Evolutionary conservation across 2,888 invertebrate genomes (phyloP).

Genomic region (Aporophyla nigra): DNA sequence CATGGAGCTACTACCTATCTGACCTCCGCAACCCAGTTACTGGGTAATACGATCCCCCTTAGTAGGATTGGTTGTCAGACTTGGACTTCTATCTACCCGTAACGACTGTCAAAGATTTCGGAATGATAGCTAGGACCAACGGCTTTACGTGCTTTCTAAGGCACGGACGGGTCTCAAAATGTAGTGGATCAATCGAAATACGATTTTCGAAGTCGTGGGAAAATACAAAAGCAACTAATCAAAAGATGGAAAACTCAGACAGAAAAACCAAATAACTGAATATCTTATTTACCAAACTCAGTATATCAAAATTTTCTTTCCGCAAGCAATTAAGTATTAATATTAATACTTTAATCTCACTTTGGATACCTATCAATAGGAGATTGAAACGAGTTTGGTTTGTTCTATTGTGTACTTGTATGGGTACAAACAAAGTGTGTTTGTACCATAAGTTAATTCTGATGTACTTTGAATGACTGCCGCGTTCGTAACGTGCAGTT

Average conservation of each 20-base stretch:
- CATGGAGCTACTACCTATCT: too few relatives aligned
- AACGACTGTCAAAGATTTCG: too few relatives aligned
- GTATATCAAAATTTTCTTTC: constrained; percentile 26
- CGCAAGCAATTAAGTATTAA: constrained; percentile 36
- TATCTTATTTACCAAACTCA: background rate
- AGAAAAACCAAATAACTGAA: background rate
- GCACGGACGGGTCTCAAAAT: too few relatives aligned
- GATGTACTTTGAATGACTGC: constrained; percentile 40
- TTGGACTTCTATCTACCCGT: too few relatives aligned
- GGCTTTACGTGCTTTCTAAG: too few relatives aligned
- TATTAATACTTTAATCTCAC: constrained; percentile 43
- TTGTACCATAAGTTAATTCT: constrained; percentile 3
- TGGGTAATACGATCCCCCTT: too few relatives aligned
- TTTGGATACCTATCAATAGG: constrained; percentile 41
- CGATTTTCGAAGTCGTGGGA: too few relatives aligned
- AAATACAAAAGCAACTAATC: background rate
- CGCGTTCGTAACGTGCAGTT: constrained; percentile 54
- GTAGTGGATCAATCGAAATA: too few relatives aligned
- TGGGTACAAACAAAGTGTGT: constrained; percentile 37
- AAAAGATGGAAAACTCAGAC: background rate
- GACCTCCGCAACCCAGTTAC: too few relatives aligned
- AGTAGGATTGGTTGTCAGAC: too few relatives aligned
- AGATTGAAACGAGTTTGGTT: constrained; percentile 35
- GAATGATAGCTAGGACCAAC: too few relatives aligned
- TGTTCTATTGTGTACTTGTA: constrained; percentile 53